Conservation (phyloP, 1,140 invertebrate species). For the Trinorchestia longiramus region DNA sequence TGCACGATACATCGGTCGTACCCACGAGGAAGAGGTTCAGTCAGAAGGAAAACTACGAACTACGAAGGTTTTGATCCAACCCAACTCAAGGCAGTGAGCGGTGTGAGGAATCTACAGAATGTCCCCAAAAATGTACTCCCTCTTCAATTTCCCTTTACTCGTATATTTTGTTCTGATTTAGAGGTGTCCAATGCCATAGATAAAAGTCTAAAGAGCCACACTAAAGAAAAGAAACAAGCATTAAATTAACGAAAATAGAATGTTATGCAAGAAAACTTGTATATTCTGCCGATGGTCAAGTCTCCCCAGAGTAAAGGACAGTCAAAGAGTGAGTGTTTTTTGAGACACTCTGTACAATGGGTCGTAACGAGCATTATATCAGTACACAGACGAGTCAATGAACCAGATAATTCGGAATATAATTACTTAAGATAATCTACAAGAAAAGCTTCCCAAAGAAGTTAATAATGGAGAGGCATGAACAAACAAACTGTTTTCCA, state of each 20-base stretch:
- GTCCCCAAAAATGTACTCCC: no score
- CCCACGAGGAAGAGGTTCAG: neutral
- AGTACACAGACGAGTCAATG: neutral
- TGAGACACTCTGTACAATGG: neutral
- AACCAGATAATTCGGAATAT: neutral
- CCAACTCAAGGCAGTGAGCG: neutral
- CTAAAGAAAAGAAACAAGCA: no score
- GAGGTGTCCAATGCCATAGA: no score
- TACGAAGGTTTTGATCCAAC: neutral
- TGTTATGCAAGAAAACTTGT: no score
- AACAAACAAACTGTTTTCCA: neutral
- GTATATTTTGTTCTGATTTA: no score
- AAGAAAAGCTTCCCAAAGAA: neutral
- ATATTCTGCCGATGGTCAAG: no score
- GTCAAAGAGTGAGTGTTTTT: no score
- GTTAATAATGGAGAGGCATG: neutral
- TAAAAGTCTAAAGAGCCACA: no score
- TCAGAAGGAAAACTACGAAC: neutral
- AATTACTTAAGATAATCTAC: neutral
- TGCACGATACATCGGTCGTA: neutral
- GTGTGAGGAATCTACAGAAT: no score
- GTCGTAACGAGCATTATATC: neutral
- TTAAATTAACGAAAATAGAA: no score
- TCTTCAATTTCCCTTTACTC: no score
- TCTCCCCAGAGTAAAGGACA: no score